phyloP scores from a whole-genome alignment of 64 coral and sea anemone species.

The Dendrophyllia cribrosa region DNA sequence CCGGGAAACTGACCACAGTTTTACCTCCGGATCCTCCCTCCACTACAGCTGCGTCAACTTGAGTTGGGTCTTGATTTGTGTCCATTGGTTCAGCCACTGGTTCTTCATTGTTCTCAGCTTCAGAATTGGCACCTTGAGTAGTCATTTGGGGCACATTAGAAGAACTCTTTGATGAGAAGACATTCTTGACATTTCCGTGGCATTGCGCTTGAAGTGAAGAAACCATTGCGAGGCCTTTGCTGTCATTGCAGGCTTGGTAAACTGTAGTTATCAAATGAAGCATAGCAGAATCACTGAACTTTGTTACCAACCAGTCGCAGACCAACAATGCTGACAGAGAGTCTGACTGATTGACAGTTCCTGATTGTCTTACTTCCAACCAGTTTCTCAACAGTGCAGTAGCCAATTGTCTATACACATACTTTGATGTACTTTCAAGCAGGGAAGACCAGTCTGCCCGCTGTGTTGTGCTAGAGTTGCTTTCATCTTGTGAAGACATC shows the following conservation, averaged over 20 bases:
- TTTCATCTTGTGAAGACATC: neutral
- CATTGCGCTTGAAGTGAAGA: neutral
- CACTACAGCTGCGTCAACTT: neutral
- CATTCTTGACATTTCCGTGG: neutral
- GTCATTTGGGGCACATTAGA: neutral
- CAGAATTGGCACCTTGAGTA: neutral
- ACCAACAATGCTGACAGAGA: constrained; percentile 1
- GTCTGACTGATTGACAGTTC: constrained; percentile 20
- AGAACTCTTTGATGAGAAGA: neutral
- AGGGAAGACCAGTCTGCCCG: neutral
- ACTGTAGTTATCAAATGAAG: neutral
- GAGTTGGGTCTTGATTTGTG: neutral
- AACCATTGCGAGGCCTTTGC: neutral
- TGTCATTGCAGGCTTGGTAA: neutral
- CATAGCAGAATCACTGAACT: neutral
- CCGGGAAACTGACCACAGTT: neutral
- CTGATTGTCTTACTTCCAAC: constrained; percentile 4
- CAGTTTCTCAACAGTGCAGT: neutral
- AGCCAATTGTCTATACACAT: constrained; percentile 3
- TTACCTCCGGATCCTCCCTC: too few relatives aligned
- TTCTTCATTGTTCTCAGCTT: neutral
- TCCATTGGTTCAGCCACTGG: neutral
- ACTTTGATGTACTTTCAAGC: constrained; percentile 25
- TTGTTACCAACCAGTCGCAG: constrained; percentile 17
- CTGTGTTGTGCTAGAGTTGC: neutral